Evolutionary conservation across 2,797 vertebrate species (phyloP).

Genomic region (Gorsachius magnificus): DNA sequence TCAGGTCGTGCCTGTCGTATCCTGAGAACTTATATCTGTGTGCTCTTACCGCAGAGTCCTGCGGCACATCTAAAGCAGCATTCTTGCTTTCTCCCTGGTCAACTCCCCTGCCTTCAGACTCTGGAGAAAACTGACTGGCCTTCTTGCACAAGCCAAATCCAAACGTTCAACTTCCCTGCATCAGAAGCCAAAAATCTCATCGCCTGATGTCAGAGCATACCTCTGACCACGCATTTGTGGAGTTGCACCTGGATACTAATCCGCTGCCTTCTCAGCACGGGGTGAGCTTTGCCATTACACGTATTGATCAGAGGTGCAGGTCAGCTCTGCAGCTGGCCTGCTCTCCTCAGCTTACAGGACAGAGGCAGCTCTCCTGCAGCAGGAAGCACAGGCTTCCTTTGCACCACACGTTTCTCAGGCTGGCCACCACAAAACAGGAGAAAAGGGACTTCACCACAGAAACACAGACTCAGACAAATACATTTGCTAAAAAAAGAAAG

Average conservation of each 20-base stretch:
- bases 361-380: background rate
- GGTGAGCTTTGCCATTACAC: background rate
- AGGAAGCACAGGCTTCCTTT: background rate
- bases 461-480: background rate
- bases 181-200: background rate
- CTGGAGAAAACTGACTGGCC: background rate
- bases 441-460: background rate
- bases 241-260: background rate
- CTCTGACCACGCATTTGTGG: background rate
- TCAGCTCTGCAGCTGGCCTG: background rate
- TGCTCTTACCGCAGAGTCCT: background rate
- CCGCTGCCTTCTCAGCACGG: fast-evolving
- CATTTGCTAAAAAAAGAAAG: background rate
- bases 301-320: background rate
- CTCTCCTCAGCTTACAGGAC: background rate
- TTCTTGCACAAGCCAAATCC: background rate
- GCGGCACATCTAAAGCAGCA: background rate
- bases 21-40: background rate
- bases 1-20: background rate
- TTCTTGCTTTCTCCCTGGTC: background rate
- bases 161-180: fast-evolving
- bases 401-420: background rate
- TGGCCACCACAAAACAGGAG: background rate
- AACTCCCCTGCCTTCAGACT: background rate
- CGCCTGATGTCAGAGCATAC: background rate